phyloP scores from a whole-genome alignment of 1,140 invertebrate species.

The Potamilus streckersoni region DNA sequence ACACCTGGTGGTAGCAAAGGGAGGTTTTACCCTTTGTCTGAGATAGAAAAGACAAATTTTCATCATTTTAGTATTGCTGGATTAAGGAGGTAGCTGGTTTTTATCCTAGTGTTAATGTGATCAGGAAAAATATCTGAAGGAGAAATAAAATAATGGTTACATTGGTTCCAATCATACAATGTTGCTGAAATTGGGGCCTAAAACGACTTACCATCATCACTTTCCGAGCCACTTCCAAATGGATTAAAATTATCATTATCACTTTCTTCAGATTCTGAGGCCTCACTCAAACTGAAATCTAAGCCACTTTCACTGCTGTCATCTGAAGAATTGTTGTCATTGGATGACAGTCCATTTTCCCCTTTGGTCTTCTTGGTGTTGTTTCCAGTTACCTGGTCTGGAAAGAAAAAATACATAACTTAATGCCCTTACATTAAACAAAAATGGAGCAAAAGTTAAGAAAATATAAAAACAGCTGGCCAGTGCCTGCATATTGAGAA shows the following conservation, averaged over 20 bases:
- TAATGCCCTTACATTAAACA: background rate
- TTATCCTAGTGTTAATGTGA: too few relatives aligned
- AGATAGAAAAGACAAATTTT: too few relatives aligned
- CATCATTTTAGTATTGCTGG: too few relatives aligned
- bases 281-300: conserved; percentile 44
- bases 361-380: conserved; percentile 72
- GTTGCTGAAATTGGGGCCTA: conserved; percentile 1
- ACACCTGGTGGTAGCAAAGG: too few relatives aligned
- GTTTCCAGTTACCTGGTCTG: conserved; percentile 60
- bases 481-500: too few relatives aligned
- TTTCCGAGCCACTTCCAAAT: conserved; percentile 83
- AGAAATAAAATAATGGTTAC: too few relatives aligned
- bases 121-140: too few relatives aligned
- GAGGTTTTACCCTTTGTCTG: too few relatives aligned
- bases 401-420: conserved; percentile 38
- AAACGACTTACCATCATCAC: conserved; percentile 74
- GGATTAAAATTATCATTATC: conserved; percentile 82
- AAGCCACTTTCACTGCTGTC: conserved; percentile 53
- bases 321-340: conserved; percentile 53
- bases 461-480: too few relatives aligned
- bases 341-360: background rate
- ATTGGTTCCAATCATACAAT: too few relatives aligned
- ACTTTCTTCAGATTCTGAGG: conserved; percentile 46
- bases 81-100: too few relatives aligned
- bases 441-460: too few relatives aligned